Evolutionary conservation across 2,113 vertebrate species (phyloP), one percentile per base, ranked within the genome.

Genomic region (Corvus cornix): DNA sequence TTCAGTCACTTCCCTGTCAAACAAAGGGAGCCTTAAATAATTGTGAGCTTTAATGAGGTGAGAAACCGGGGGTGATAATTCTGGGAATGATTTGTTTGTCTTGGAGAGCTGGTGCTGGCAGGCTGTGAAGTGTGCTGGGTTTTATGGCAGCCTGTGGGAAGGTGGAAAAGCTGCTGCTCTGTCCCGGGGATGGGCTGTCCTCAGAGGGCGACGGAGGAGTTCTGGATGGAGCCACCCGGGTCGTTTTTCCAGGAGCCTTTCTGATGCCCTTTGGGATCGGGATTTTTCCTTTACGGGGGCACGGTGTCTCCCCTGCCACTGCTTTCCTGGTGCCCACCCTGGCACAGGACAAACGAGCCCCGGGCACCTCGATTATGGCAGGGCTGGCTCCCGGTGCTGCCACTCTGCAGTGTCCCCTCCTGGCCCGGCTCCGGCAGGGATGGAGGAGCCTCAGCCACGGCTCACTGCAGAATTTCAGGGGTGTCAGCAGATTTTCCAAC

Each of bases 21-120:
- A 78, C 59, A 93, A 87, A 90, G 44, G 46, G 44, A 93, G 74
- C 60, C 68, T 87, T 87, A 93, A 90, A 80, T 90, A 82, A 81
- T 56, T 31, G 44, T 43, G 63, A 88, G 78, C 49, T 58, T 90
- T 96, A 80, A 93, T 82, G 86, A 93, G 41, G 52, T 58, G 85
- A 83, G 85, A 72, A 90, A 56, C 81, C 21, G 27, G 20, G 20
- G 59, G 41, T 63, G 66, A 28, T 85, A 60, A 75, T 58, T 60
- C 55, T 75, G 7, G 41, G 56, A 78, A 72, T 86, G 58, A 27
- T 46, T 89, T 92, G 77, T 81, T 87, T 91, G 64, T 56, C 64
- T 87, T 79, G 80, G 76, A 88, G 72, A 58, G 53, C 63, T 52
- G 43, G 2, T 52, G 31, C 56, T 92, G 83, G 76, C 86, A 90